Evolutionary conservation across 2,888 invertebrate genomes (phyloP).

Genomic region (Nemapogon koenigi): DNA sequence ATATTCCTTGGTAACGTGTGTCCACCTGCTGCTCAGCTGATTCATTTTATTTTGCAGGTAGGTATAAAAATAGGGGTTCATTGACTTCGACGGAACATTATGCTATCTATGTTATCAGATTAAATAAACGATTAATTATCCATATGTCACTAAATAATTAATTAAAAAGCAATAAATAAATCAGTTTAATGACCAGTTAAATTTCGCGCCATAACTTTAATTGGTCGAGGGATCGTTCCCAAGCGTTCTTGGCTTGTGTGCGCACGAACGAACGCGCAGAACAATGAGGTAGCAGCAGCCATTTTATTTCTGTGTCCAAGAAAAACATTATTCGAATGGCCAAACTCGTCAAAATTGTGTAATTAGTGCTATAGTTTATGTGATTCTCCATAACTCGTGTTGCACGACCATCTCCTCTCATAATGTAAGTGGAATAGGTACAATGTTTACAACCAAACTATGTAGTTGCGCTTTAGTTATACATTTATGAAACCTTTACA

Average conservation of each 20-base stretch:
- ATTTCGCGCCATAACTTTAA: constrained; percentile 66
- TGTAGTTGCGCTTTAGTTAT: no score
- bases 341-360: constrained; percentile 64
- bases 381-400: constrained; percentile 54
- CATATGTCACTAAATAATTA: constrained; percentile 16
- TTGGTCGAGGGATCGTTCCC: constrained; percentile 64
- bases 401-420: constrained; percentile 54
- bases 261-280: constrained; percentile 67
- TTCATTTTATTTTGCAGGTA: no score
- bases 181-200: constrained; percentile 32
- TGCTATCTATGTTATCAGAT: no score
- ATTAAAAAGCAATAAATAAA: constrained; percentile 33
- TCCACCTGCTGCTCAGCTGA: no score
- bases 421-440: constrained; percentile 51
- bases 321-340: constrained; percentile 66
- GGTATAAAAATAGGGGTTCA: no score
- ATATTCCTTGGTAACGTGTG: no score
- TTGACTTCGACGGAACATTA: no score
- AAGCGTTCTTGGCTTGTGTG: constrained; percentile 66
- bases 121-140: neutral
- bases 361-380: constrained; percentile 65
- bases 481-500: constrained; percentile 41
- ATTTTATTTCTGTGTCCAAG: constrained; percentile 65
- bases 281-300: constrained; percentile 66
- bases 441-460: no score